Evolutionary conservation across 2,113 vertebrate species (phyloP).

Genomic region (Strigops habroptila): DNA sequence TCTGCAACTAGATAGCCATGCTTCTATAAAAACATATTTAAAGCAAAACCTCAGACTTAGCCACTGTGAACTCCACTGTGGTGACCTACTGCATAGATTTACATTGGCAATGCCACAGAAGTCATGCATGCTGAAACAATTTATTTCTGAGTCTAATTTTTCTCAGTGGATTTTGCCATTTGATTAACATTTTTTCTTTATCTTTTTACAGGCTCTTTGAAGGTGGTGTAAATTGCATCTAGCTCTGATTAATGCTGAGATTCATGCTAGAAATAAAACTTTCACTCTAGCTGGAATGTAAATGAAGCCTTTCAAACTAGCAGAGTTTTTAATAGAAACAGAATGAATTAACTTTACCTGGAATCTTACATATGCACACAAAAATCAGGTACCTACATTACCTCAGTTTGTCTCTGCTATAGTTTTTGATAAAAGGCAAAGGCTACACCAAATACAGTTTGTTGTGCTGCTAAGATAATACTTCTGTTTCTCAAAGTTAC

Average conservation of each 20-base stretch:
- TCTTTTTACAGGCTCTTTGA: constrained; percentile 50
- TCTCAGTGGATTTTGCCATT: constrained; percentile 39
- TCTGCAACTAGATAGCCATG: background rate
- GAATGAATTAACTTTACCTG: constrained; percentile 1
- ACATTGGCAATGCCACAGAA: constrained; percentile 54
- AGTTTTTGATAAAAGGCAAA: background rate
- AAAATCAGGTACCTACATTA: background rate
- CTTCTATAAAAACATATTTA: background rate
- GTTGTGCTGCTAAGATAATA: background rate
- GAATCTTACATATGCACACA: background rate
- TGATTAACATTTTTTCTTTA: constrained; percentile 55
- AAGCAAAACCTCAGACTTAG: constrained; percentile 36
- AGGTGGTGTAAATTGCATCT: constrained; percentile 32
- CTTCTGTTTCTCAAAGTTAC: background rate
- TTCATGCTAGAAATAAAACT: constrained; percentile 25
- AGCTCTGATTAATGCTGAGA: constrained; percentile 41
- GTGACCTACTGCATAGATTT: constrained; percentile 53
- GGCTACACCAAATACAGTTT: background rate
- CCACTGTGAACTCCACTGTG: constrained; percentile 20
- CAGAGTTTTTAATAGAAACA: background rate
- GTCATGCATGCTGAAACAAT: constrained; percentile 54
- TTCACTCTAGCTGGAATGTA: background rate
- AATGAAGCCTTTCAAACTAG: constrained; percentile 11
- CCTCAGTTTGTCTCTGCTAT: background rate
- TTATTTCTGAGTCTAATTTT: constrained; percentile 49